These are phyloP conservation scores for Lepisosteus osseus DNA, from an alignment of 2,113 vertebrate genomes.

Conservation along the genomic window DNA sequence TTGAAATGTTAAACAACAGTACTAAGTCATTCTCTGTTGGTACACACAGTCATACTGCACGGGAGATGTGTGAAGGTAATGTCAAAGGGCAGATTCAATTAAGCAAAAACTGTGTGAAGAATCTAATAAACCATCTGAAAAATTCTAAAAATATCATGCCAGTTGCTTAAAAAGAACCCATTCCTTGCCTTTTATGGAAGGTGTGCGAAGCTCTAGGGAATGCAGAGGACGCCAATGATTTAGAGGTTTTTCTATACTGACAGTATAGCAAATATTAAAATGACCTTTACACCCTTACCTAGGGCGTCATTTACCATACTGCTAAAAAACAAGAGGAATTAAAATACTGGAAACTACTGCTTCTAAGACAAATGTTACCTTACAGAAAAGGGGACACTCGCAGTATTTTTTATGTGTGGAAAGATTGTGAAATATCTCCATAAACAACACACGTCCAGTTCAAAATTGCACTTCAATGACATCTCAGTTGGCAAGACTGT, in stretches of 20 bases:
- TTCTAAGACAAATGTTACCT: neutral
- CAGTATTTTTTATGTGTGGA: conserved; percentile 6
- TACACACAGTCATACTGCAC: too few species aligned
- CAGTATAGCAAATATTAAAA: conserved; percentile 13
- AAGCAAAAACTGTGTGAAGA: conserved; percentile 24
- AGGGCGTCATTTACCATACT: neutral
- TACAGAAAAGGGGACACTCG: neutral
- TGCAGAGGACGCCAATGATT: conserved; percentile 52
- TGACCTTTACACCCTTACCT: conserved; percentile 3
- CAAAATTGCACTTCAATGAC: neutral
- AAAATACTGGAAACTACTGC: neutral
- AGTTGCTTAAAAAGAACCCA: conserved; percentile 39
- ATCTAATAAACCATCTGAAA: conserved; percentile 21
- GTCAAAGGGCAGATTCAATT: conserved; percentile 26
- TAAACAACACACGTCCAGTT: conserved; percentile 1
- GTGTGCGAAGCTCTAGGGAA: conserved; percentile 39
- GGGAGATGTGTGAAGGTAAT: neutral
- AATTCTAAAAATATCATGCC: conserved; percentile 40
- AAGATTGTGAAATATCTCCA: neutral
- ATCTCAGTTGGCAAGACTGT: neutral
- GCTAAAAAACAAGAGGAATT: neutral
- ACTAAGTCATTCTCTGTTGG: too few species aligned
- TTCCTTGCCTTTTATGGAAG: conserved; percentile 53
- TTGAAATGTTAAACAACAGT: too few species aligned
- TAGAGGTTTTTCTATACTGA: conserved; percentile 32